Evolutionary conservation across 2,797 vertebrate genomes (phyloP), one percentile per base, ranked within the genome.

Genomic region (Artibeus jamaicensis): DNA sequence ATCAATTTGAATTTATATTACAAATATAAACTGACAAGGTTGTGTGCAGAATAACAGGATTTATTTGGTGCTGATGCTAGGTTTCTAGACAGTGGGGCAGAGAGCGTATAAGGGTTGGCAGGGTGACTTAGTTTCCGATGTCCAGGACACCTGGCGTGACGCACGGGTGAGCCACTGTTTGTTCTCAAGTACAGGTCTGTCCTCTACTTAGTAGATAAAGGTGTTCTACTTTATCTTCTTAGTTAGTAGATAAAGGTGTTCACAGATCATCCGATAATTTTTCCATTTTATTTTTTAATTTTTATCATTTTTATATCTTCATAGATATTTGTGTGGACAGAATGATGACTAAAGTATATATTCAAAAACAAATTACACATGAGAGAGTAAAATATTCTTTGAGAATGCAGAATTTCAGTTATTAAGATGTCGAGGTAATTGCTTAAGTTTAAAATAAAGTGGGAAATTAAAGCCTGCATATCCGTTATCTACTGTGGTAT

Each of bases 391-490:
- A 34, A 42, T 37, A 42, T 76, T 68, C 32, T 68, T 59, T 5
- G 15, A 87, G 65, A 94, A 92, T 73, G 46, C 18, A 44, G 70
- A 92, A 71, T 92, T 79, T 19, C 22, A 79, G 32, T 68, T 73
- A 67, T 22, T 90, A 71, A 90, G 65, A 79, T 29, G 79, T 19
- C 53, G 21, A 88, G 9, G 24, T 34, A 65, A 81, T 74, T 50
- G 65, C 15, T 94, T 83, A 82, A 86, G 26, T 55, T 67, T 70
- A 79, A 95, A 93, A 73, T 59, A 24, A 91, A 82, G 44, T 29
- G 5, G 16, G 62, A 73, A 50, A 73, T 57, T 86, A 32, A 83
- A 74, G 19, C 88, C 32, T 57, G 14, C 42, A 2, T 70, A 82
- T 50, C 50, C 26, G 24, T 78, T 86, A 73, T 55, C 48, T 73